Percentiles rank a stretch among this genome's conserved stretches.
phyloP scores from a whole-genome alignment of 1,140 invertebrate genomes.

The Formica exsecta region DNA sequence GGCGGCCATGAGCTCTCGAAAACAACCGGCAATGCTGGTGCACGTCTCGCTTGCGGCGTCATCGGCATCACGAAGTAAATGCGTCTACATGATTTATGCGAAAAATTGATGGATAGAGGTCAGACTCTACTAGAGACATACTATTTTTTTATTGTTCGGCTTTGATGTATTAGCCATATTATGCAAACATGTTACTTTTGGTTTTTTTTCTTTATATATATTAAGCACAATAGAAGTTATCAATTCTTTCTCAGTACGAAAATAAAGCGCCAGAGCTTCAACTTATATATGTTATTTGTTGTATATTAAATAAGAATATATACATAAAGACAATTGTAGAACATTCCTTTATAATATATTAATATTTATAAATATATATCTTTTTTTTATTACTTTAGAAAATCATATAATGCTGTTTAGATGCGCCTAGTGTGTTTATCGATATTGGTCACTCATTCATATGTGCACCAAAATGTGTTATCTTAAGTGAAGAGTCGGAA shows the following conservation, averaged over 20 bases:
- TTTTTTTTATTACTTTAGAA: neutral
- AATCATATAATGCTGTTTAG: neutral
- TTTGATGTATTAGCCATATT: slow-evolving; percentile 25
- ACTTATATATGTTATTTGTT: neutral
- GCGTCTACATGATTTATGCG: neutral
- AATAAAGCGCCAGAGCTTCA: neutral
- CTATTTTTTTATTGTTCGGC: slow-evolving; percentile 47
- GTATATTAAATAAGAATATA: slow-evolving; percentile 18
- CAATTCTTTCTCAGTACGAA: neutral
- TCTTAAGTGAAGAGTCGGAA: neutral
- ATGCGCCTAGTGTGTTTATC: no score
- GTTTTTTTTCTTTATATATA: slow-evolving; percentile 15
- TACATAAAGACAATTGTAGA: neutral
- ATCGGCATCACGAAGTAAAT: slow-evolving; percentile 93
- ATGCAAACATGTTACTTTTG: slow-evolving; percentile 49
- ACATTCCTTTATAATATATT: neutral
- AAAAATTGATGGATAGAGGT: neutral
- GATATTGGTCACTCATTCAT: neutral
- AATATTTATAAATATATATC: slow-evolving; percentile 3
- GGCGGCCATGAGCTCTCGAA: slow-evolving; percentile 97
- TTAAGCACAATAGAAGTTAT: slow-evolving; percentile 13
- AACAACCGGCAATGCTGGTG: slow-evolving; percentile 99
- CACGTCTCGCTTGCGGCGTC: slow-evolving; percentile 98
- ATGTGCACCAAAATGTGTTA: no score
- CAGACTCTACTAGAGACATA: slow-evolving; percentile 27